A percentile compares a stretch with the other conserved stretches of the same genome.
phyloP scores from a whole-genome alignment of 2,797 vertebrate genomes.

The Eulemur coronatus region DNA sequence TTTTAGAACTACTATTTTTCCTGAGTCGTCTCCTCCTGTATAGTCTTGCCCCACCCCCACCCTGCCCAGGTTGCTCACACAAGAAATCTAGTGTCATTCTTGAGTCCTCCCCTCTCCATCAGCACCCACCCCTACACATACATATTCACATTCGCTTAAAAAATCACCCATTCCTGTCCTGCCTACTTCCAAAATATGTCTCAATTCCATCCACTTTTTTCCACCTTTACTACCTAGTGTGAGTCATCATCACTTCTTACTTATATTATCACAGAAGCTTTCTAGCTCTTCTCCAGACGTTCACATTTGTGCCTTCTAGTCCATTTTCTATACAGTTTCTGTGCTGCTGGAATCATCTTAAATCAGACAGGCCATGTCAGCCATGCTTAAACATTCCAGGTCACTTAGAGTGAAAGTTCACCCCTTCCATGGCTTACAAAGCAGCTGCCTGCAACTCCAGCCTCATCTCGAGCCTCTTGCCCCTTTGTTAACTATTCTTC shows the following conservation, averaged over 20 bases:
- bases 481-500: not conserved
- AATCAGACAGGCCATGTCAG: not conserved
- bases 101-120: not conserved
- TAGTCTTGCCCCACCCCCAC: not conserved
- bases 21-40: not conserved
- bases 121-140: too few relatives aligned
- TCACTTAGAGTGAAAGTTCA: not conserved
- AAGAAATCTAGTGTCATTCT: not conserved
- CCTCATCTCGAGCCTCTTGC: accelerated
- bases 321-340: not conserved
- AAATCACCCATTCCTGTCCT: not conserved
- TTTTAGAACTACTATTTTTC: not conserved
- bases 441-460: not conserved
- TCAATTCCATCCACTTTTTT: not conserved
- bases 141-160: not conserved
- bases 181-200: not conserved
- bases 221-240: not conserved
- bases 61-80: not conserved
- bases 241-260: not conserved
- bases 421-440: not conserved
- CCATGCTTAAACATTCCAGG: not conserved
- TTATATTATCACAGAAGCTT: not conserved
- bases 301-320: not conserved
- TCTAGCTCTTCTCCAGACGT: not conserved
- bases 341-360: not conserved